Evolutionary conservation across 2,797 vertebrate species (phyloP).

Genomic region (Rhinophrynus dorsalis): DNA sequence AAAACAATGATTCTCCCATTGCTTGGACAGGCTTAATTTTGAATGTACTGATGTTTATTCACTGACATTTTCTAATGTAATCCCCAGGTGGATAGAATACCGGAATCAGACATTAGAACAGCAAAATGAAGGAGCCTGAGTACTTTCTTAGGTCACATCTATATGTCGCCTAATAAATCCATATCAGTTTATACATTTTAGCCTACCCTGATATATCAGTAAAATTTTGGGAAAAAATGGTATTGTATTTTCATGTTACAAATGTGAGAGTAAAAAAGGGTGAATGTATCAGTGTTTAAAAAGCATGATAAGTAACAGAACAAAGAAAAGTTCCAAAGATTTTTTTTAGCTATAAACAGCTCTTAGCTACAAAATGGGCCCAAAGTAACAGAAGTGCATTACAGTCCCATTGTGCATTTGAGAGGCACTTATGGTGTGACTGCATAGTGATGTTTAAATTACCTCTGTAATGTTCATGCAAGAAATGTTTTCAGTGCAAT

Average conservation of each 20-base stretch:
- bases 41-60: too few species aligned
- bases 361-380: constrained; percentile 7
- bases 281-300: neutral
- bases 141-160: too few species aligned
- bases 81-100: too few species aligned
- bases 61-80: too few species aligned
- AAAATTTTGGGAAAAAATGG: neutral
- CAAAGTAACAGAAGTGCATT: constrained; percentile 17
- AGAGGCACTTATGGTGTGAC: constrained; percentile 37
- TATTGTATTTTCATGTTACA: neutral
- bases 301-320: neutral
- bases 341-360: constrained; percentile 27
- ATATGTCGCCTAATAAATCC: too few species aligned
- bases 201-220: too few species aligned
- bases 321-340: constrained; percentile 23
- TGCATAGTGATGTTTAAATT: constrained; percentile 35
- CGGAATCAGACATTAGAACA: too few species aligned
- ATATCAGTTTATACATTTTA: too few species aligned
- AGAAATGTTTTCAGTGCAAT: constrained; percentile 34
- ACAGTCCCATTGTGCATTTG: constrained; percentile 40
- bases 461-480: constrained; percentile 31
- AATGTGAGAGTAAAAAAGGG: constrained; percentile 15
- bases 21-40: too few species aligned
- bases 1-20: too few species aligned
- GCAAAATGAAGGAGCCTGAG: too few species aligned